A percentile compares a stretch with the other conserved stretches of the same genome.
Evolutionary conservation across 2,888 invertebrate species (phyloP).

Genomic region (Pristionchus fissidentatus): DNA sequence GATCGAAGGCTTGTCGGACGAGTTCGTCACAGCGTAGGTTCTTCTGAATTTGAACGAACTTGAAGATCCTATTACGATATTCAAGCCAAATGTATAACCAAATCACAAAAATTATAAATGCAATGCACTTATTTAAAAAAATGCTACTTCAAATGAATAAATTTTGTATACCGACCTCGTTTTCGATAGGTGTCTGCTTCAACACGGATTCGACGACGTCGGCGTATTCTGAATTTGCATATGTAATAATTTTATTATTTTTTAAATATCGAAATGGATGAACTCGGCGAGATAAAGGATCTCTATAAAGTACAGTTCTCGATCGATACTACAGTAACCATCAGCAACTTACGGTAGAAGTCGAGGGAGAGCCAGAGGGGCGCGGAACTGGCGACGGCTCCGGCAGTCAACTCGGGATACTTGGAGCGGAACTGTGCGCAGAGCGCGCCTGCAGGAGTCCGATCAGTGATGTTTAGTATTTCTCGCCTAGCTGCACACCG

Average conservation of each 20-base stretch:
- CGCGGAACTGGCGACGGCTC: constrained; percentile 64
- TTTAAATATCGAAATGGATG: not conserved
- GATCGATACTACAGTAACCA: no score
- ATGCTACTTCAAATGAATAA: not conserved
- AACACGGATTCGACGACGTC: constrained; percentile 23
- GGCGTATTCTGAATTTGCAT: constrained; percentile 14
- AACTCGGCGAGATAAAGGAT: not conserved
- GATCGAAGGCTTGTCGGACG: not conserved
- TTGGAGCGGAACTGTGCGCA: constrained; percentile 67
- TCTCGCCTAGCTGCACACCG: not conserved
- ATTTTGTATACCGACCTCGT: not conserved
- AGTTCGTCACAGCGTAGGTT: constrained; percentile 35
- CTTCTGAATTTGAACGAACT: not conserved
- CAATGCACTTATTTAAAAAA: no score
- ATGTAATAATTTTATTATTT: not conserved
- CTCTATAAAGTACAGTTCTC: not conserved
- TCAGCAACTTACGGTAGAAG: constrained; percentile 60
- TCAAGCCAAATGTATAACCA: not conserved
- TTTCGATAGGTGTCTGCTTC: not conserved
- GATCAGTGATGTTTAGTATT: no score
- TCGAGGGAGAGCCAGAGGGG: constrained; percentile 63
- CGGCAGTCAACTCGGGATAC: constrained; percentile 64
- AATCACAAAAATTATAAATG: not conserved
- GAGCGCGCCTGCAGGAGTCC: constrained; percentile 58
- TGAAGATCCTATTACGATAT: not conserved